Evolutionary conservation across 2,888 invertebrate genomes (phyloP), one percentile per base, ranked within the genome.

Genomic region (Ophion ventricosus): DNA sequence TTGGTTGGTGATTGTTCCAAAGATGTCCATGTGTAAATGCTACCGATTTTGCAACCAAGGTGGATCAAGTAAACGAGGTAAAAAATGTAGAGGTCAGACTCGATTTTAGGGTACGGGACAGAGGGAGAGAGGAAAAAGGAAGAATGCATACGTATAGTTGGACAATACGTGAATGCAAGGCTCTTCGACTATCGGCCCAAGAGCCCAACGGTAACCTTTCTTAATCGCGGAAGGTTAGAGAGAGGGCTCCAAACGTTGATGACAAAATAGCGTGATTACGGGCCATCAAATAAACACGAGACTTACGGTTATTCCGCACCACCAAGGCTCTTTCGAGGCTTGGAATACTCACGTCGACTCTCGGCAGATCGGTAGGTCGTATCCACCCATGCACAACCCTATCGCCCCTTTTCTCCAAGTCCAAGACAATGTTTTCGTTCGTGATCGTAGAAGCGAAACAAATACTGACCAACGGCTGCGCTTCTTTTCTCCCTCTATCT

Each of bases 201-300:
- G 63, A 75, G 43, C 20, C 54, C 26, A 56, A 23, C 63, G 69
- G 56, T 57, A 72, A 61, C 43, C 66, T 78, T 64, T 70, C 85
- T 88, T 88, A 89, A 91, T 89, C 89, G 90, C 89, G 91, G 89
- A 92, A 91, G 90, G 88, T 17, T 49, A 49, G 90, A 91, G 90
- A 91, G 90, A 91, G 88, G 87, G 88, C 88, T 88, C 67, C 77
- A 29, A 64, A 87, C 90, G 91, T 90, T 92, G 92, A 93, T 91
- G 92, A 92, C 91, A 92, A 91, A 92, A 92, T 93, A 91, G 93
- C 93, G 93, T 93, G 93, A 92, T 93, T 92, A 92, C 91, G 89
- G 88, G 90, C 92, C 91, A 93, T 93, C 92, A 92, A 92, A 92
- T 92, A 92, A 93, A 92, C 92, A 93, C 91, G 90, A 91, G 91